Percentiles rank a stretch among this genome's conserved stretches.
phyloP scores from a whole-genome alignment of 2,888 invertebrate species.

The Sarcophaga carnaria region DNA sequence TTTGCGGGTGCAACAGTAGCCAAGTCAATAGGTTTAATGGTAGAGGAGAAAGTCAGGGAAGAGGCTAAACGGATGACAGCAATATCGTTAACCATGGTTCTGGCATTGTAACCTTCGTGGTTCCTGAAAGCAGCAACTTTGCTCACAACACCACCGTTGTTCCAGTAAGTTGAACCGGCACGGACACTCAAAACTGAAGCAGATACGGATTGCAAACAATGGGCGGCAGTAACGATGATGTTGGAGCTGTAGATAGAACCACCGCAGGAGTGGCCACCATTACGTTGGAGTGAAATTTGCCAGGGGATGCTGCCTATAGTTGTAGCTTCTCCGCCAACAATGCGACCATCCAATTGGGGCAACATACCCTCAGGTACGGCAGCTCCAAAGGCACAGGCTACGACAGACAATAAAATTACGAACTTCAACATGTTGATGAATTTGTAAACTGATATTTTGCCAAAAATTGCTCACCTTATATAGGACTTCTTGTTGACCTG shows the following conservation, averaged over 20 bases:
- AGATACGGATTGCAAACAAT: conserved; percentile 81
- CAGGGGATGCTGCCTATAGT: conserved; percentile 74
- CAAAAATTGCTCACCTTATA: not conserved
- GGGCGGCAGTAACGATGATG: conserved; percentile 84
- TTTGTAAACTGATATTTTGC: not conserved
- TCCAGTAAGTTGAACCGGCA: conserved; percentile 76
- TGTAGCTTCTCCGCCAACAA: conserved; percentile 76
- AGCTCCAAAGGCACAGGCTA: conserved; percentile 73
- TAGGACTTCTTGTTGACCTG: not conserved
- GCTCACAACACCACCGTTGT: conserved; percentile 78
- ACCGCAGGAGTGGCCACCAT: conserved; percentile 83
- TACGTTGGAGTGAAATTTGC: conserved; percentile 76
- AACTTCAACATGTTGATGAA: conserved; percentile 70
- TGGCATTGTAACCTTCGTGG: conserved; percentile 82
- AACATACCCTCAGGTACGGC: conserved; percentile 74
- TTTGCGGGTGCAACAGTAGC: conserved; percentile 72
- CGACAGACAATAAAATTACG: conserved; percentile 66
- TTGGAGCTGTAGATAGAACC: conserved; percentile 83
- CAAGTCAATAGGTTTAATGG: conserved; percentile 81
- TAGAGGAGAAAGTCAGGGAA: conserved; percentile 80
- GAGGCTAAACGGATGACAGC: conserved; percentile 83
- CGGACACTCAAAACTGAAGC: conserved; percentile 58
- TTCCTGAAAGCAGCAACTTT: conserved; percentile 51
- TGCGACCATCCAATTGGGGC: conserved; percentile 77
- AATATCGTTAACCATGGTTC: conserved; percentile 83